Evolutionary conservation across 1,140 invertebrate species (phyloP).

Genomic region (Drosophila ohnishii): DNA sequence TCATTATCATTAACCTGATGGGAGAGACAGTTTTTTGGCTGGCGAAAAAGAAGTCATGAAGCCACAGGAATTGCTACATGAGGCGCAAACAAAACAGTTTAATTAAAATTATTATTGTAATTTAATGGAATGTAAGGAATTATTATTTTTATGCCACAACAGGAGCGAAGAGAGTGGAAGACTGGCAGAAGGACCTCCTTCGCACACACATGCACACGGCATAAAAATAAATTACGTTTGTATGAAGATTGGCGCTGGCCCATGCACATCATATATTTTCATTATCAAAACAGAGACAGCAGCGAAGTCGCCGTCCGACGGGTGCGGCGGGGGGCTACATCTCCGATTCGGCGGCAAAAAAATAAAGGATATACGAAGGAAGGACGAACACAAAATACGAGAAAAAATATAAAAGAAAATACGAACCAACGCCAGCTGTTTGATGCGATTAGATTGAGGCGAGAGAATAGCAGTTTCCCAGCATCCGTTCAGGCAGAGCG

Average conservation of each 20-base stretch:
- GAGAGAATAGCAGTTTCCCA: conserved; percentile 36
- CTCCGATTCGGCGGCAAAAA: conserved; percentile 45
- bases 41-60: conserved; percentile 59
- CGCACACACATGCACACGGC: conserved; percentile 36
- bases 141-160: conserved; percentile 66
- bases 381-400: conserved; percentile 1
- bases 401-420: conserved; percentile 22
- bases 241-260: conserved; percentile 76
- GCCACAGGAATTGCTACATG: conserved; percentile 55
- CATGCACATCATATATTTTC: conserved; percentile 81
- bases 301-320: conserved; percentile 30
- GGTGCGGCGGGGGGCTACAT: conserved; percentile 18
- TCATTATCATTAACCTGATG: conserved; percentile 51
- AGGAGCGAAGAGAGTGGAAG: conserved; percentile 10
- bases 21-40: conserved; percentile 32
- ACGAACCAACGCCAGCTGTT: conserved; percentile 56
- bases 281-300: conserved; percentile 80
- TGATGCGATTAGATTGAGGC: conserved; percentile 52
- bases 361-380: conserved; percentile 34
- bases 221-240: conserved; percentile 81
- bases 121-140: conserved; percentile 80
- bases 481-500: conserved; percentile 44
- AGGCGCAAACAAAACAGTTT: conserved; percentile 77
- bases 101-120: conserved; percentile 82
- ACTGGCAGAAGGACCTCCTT: conserved; percentile 18